Base-by-base conservation (phyloP, 1,140 invertebrate genomes). In the Papilio glaucus region DNA sequence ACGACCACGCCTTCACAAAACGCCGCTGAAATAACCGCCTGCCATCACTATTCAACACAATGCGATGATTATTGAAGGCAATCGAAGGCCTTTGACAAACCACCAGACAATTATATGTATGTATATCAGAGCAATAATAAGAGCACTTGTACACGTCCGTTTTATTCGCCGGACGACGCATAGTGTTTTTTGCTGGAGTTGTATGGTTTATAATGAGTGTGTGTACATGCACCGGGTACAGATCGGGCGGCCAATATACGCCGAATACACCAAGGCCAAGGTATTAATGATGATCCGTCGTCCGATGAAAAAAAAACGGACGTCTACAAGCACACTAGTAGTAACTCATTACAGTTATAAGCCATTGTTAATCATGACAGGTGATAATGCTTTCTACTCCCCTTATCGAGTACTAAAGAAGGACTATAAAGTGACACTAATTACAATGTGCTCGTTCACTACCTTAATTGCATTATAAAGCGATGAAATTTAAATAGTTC, bases 1-100 rank as follows among this genome's bases (percentile, higher is more conserved):
- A 57, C n/a, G 45, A 49, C 49, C 49, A 57, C 49, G 49, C 49
- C 49, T 57, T 57, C 24, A 57, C 49, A 57, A 24, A 57, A 57
- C 24, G 24, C 49, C 49, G 21, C 21, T 57, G 18, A 57, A 57
- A 57, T 57, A 57, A 57, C 21, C 21, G 49, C 49, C 29, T 33
- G 29, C 29, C 29, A 33, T 6, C 49, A 24, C 49, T 21, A 21
- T 57, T 57, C 21, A 4, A 24, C 24, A 57, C 21, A 4, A 57
- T 24, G 24, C 24, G 24, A 57, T 57, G 49, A 41, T 33, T 33
- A 24, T 57, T 57, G 21, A 57, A 57, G 49, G 49, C 24, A 57
- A 57, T 26, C 49, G 49, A 57, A 57, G 49, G 21, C 24, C 49
- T 1, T 57, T 15, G 45, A 49, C n/a, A 57, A 24, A 10, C 24